Percentiles rank a stretch among this genome's conserved stretches.
phyloP scores from a whole-genome alignment of 2,797 vertebrate genomes.

The Nannoperca obscura region DNA sequence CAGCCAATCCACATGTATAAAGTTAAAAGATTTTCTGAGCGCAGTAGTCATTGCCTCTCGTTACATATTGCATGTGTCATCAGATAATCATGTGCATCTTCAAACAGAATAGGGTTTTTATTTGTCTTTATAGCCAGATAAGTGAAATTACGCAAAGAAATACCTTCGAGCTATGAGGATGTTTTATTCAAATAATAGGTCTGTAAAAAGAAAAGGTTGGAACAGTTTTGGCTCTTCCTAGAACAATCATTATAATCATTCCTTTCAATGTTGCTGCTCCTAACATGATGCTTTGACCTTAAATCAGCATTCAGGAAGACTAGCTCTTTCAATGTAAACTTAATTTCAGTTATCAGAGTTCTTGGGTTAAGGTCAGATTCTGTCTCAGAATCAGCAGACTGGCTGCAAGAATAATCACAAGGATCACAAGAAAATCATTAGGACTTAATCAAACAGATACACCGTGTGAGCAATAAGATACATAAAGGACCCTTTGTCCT shows the following conservation, averaged over 20 bases:
- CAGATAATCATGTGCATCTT: constrained; percentile 15
- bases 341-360: neutral
- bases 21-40: neutral
- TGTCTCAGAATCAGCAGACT: constrained; percentile 24
- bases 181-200: neutral
- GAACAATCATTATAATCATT: no score
- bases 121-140: neutral
- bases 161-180: neutral
- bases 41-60: neutral
- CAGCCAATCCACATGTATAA: neutral
- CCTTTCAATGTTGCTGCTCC: neutral
- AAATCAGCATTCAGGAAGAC: neutral
- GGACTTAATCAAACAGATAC: constrained; percentile 1
- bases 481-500: neutral
- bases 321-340: neutral
- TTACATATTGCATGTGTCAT: neutral
- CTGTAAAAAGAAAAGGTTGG: neutral
- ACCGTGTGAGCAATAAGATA: neutral
- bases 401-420: neutral
- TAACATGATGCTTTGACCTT: constrained; percentile 1
- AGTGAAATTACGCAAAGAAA: neutral
- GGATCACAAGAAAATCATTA: constrained; percentile 14
- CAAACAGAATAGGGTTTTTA: neutral
- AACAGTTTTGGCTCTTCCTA: neutral
- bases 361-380: neutral